Conservation (phyloP, 2,888 invertebrate species). For the Drosophila nigricruria region DNA sequence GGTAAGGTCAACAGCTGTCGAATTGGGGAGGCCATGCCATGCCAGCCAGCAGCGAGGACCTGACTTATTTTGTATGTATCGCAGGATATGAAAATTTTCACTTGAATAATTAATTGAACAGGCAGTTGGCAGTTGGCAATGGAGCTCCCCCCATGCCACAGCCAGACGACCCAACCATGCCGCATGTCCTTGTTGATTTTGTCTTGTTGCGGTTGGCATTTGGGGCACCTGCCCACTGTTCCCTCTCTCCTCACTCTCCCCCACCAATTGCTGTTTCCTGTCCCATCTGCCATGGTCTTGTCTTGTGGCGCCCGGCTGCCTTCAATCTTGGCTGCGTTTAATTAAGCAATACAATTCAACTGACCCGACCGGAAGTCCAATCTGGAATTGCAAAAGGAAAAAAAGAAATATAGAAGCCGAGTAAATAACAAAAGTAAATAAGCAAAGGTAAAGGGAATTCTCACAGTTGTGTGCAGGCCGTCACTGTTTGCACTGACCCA, state of each 20-base stretch:
- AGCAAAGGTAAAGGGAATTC: conserved; percentile 18
- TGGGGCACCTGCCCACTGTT: conserved; percentile 30
- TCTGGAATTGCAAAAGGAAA: conserved; percentile 26
- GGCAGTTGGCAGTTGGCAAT: conserved; percentile 32
- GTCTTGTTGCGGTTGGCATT: conserved; percentile 64
- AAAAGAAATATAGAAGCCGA: conserved; percentile 13
- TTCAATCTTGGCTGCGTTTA: conserved; percentile 45
- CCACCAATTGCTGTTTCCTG: conserved; percentile 20
- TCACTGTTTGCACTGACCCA: conserved; percentile 5
- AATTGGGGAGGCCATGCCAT: conserved; percentile 30
- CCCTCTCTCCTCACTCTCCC: no score
- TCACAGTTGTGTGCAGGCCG: conserved; percentile 6
- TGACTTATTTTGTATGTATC: conserved; percentile 74
- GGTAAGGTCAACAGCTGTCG: conserved; percentile 78
- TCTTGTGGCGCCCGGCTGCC: conserved; percentile 48
- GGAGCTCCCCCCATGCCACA: conserved; percentile 2
- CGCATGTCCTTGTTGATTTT: conserved; percentile 59
- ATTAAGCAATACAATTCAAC: conserved; percentile 61
- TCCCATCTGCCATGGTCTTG: conserved; percentile 52
- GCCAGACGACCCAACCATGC: conserved; percentile 39
- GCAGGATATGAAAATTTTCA: conserved; percentile 82
- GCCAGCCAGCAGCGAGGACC: conserved; percentile 25
- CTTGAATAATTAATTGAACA: conserved; percentile 82
- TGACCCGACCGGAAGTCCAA: conserved; percentile 37
- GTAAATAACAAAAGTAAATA: conserved; percentile 20